These are phyloP conservation scores for Listrodromus nycthemerus DNA, from an alignment of 2,888 invertebrate genomes.

Conservation along the genomic window DNA sequence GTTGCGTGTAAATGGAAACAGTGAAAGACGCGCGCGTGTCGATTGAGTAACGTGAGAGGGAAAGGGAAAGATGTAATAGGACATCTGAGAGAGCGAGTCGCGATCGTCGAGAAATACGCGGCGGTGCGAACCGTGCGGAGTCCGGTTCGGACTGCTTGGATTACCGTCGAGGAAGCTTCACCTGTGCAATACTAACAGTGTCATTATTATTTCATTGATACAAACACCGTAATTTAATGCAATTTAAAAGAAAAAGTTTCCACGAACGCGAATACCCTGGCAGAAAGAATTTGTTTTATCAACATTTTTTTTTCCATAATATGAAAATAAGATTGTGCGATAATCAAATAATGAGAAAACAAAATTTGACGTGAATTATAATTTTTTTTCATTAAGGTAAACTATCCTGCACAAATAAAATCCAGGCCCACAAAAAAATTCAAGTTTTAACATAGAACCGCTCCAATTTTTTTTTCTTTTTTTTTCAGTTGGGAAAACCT, in stretches of 20 bases:
- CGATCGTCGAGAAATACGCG: slow-evolving; percentile 4
- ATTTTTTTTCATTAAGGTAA: background rate
- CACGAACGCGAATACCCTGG: background rate
- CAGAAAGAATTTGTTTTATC: background rate
- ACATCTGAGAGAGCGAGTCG: background rate
- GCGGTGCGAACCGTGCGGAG: background rate
- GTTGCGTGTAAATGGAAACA: background rate
- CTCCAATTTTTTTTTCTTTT: too few species aligned
- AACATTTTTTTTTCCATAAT: background rate
- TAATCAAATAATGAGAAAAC: too few species aligned
- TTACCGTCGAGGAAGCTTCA: background rate
- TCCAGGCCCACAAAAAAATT: too few species aligned
- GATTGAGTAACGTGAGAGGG: background rate
- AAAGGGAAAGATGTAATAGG: background rate
- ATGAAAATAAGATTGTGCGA: too few species aligned
- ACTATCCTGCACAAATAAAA: background rate
- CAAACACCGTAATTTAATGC: background rate
- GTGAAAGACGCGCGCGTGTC: slow-evolving; percentile 1
- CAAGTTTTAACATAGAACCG: too few species aligned
- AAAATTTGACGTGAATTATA: too few species aligned
- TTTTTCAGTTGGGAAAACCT: too few species aligned
- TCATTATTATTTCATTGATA: background rate
- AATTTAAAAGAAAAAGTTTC: background rate
- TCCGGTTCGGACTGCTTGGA: slow-evolving; percentile 4
- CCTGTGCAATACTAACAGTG: background rate